Evolutionary conservation across 2,797 vertebrate genomes (phyloP), one percentile per base, ranked within the genome.

Genomic region (Echeneis naucrates): DNA sequence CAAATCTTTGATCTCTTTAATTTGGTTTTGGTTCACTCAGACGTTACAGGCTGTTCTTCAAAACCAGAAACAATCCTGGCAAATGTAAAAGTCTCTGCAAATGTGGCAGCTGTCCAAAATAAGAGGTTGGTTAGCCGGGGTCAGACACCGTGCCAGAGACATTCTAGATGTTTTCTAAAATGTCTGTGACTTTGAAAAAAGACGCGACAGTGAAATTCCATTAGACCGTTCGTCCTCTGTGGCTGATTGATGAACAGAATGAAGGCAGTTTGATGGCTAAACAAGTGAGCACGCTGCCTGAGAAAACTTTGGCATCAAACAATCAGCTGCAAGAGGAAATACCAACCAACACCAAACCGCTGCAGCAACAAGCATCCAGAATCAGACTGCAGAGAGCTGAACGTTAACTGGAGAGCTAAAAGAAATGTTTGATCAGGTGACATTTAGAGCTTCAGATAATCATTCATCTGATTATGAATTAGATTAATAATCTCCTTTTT

Each of bases 261-360:
- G 7, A 57, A 23, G 26, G 6, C 0, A 17, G 16, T 67, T 54
- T 33, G 32, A 68, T 66, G 16, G 24, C 30, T 56, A 55, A 62
- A 55, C 16, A 37, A 16, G 32, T 23, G 21, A 21, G 21, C 17
- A 1, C 1, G 0, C 26, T 26, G 56, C 26, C 38, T 2, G 32
- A 13, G 13, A n/a, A 54, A 55, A 27, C 9, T 7, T 19, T 55
- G 42, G 19, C 69, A 70, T 17, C 37, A 17, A 7, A 6, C 45
- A 7, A 26, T 14, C 6, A 9, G 48, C 63, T 65, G 65, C 26
- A 6, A 66, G 57, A 61, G 73, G 52, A 79, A 77, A 75, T 63
- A 1, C 55, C 48, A 59, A 2, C 50, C 1, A 42, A 72, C 33
- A 13, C 27, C 56, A 72, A 80, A 77, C 81, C 66, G 12, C 81